Evolutionary conservation across 2,888 invertebrate genomes (phyloP), one percentile per base, ranked within the genome.

Genomic region (Morpho achilles): DNA sequence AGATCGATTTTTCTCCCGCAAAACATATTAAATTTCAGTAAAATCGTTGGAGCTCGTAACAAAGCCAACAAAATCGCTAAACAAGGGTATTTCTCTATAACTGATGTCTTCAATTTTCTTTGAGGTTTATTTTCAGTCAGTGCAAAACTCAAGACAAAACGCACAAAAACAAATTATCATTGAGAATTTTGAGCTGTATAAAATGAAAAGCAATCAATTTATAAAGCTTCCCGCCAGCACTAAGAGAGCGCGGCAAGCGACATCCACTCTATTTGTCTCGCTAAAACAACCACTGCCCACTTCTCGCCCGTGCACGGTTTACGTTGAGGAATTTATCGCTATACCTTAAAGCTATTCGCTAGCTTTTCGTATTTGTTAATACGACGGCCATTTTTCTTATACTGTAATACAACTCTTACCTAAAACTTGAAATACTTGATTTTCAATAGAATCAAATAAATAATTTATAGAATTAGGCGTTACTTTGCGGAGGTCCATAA

Each of bases 221-320:
- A 81, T 80, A 80, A 80, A 79, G 76, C 77, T 78, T 75, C 77
- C 76, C 66, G 70, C 67, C 67, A 67, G 59, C 23, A 67, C 69
- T 73, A 72, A 62, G 73, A 74, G 69, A 69, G 73, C 73, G 71
- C 73, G 73, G 76, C 72, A 75, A 75, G 76, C 79, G 80, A 77
- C 79, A 76, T 79, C 79, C 73, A 79, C 77, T 80, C 80, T 83
- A 85, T 85, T 85, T 86, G 84, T 82, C 81, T 82, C 82, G 71
- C 79, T 79, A 82, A 79, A 81, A 78, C 81, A 75, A 80, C 79
- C 80, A 76, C 79, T 78, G 80, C 76, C 82, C 82, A 82, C 82
- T 83, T 82, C 80, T 74, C 77, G 79, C 76, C 77, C 78, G 77
- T 76, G 70, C 71, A 72, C 77, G 76, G 81, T 82, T 86, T 82